phyloP scores from a whole-genome alignment of 1,140 invertebrate species.

The Bombus superbus region DNA sequence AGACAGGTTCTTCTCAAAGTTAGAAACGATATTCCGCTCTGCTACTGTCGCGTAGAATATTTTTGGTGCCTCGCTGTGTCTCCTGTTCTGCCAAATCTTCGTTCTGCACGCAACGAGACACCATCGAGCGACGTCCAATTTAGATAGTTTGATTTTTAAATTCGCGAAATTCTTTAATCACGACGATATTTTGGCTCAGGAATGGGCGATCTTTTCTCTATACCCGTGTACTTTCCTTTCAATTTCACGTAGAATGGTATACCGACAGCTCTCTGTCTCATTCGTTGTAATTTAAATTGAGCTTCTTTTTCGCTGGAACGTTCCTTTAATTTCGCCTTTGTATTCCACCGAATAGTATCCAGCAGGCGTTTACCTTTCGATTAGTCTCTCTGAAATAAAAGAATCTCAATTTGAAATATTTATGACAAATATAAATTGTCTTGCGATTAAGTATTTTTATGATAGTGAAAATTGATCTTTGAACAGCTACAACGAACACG shows the following conservation, averaged over 20 bases:
- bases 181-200: constrained; percentile 40
- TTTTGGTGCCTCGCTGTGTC: constrained; percentile 52
- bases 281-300: neutral
- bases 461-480: neutral
- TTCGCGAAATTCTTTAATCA: constrained; percentile 40
- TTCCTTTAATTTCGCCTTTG: neutral
- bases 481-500: neutral
- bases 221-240: neutral
- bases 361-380: neutral
- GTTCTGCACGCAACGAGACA: constrained; percentile 27
- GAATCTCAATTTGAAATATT: constrained; percentile 14
- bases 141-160: constrained; percentile 50
- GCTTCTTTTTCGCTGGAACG: neutral
- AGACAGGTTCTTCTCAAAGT: neutral
- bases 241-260: neutral
- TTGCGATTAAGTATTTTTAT: neutral
- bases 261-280: neutral
- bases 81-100: constrained; percentile 54
- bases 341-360: neutral
- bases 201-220: constrained; percentile 33
- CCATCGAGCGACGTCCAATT: constrained; percentile 32
- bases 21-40: constrained; percentile 1
- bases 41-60: constrained; percentile 43
- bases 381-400: neutral
- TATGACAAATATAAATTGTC: neutral